Evolutionary conservation across 1,140 invertebrate species (phyloP).

Genomic region (Apocrypta bakeri): DNA sequence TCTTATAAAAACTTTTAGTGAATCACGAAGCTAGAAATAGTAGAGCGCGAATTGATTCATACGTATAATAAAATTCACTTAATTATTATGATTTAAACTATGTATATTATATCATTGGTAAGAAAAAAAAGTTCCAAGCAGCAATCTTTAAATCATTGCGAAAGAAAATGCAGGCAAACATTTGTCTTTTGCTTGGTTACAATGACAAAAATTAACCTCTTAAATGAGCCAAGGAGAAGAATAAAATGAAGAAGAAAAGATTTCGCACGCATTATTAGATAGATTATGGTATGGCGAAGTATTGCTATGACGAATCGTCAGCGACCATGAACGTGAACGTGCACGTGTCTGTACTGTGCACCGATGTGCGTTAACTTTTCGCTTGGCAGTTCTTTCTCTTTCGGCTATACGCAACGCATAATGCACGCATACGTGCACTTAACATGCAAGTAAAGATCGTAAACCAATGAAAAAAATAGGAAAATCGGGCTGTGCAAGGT

Average conservation of each 20-base stretch:
- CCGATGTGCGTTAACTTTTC: neutral
- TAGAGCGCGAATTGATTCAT: neutral
- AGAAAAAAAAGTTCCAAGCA: neutral
- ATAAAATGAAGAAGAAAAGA: slow-evolving; percentile 9
- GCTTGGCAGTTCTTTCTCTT: neutral
- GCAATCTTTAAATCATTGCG: neutral
- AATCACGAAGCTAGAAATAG: neutral
- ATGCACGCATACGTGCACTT: no score
- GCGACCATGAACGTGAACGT: neutral
- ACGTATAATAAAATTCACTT: neutral
- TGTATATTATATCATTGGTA: neutral
- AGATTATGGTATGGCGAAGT: neutral
- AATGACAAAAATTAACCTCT: neutral
- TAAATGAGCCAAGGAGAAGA: slow-evolving; percentile 12
- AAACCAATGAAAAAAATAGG: neutral
- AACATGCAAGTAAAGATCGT: no score
- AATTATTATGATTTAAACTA: neutral
- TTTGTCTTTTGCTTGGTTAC: neutral
- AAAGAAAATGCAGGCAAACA: neutral
- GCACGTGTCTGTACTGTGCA: neutral
- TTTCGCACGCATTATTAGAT: neutral
- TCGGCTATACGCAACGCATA: neutral
- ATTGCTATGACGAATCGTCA: neutral
- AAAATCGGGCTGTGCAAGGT: neutral
- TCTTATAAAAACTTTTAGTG: neutral